Evolutionary conservation across 2,888 invertebrate genomes (phyloP), one percentile per base, ranked within the genome.

Genomic region (Coleophora flavipennella): DNA sequence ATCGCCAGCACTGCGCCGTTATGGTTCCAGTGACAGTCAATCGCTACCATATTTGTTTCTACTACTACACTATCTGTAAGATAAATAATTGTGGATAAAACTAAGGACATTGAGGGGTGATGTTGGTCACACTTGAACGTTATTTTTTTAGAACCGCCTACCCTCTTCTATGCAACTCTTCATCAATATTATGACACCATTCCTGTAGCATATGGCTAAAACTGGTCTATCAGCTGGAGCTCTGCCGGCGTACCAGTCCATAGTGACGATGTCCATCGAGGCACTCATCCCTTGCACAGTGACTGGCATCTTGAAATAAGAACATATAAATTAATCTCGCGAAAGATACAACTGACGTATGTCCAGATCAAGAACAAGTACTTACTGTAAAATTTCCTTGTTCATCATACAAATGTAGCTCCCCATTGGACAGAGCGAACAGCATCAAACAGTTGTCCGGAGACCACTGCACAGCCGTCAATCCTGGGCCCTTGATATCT

Each of bases 381-480:
- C 80, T 55, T 72, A 91, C 91, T 46, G 88, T 87, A 70, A 91
- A 91, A 60, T 90, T 91, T 45, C 99, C 99, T 66, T 94, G 92
- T 62, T 93, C 94, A 68, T 99, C 99, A 75, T 97, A 99, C 7
- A 96, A 84, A 72, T 98, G 97, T 12, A 99, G 89, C 75, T 98
- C 96, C 1, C 98, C 97, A 77, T 90, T 96, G 39, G 90, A 88
- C 40, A 97, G 79, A 29, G 96, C 96, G 77, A 99, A 97, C 1
- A 99, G 80, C 9, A 99, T 81, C 33, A 95, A 85, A 47, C 93
- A 91, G 38, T 95, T 94, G 71, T 98, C 97, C 0, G 98, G 97
- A 9, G 98, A 97, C 99, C 99, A 99, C 76, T 96, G 96, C 0
- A 98, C 96, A 11, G 92, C 91, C 14, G 90, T 88, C 13, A 98